phyloP scores from a whole-genome alignment of 2,797 vertebrate genomes.

The Pagetopsis macropterus region DNA sequence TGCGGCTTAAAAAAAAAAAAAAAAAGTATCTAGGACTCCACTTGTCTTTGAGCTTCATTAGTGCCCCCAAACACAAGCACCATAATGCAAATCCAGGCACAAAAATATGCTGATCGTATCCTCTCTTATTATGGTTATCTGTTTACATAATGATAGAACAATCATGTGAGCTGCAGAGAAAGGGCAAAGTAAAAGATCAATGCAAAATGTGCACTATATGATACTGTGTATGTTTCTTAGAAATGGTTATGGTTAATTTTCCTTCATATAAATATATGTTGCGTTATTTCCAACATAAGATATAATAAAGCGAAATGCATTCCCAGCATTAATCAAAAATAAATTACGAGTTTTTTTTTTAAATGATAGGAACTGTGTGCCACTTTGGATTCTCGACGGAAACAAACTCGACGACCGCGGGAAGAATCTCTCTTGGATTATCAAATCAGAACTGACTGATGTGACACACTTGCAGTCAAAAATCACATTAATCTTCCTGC shows the following conservation, averaged over 20 bases:
- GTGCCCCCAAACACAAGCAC: conserved; percentile 61
- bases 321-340: conserved; percentile 45
- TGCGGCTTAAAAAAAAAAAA: conserved; percentile 62
- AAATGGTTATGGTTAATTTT: conserved; percentile 43
- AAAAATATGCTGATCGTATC: conserved; percentile 78
- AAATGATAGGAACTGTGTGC: conserved; percentile 28
- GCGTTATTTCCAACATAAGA: conserved; percentile 24
- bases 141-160: conserved; percentile 74
- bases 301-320: conserved; percentile 47
- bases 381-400: conserved; percentile 22
- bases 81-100: conserved; percentile 75
- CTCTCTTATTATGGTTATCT: conserved; percentile 67
- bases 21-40: conserved; percentile 65
- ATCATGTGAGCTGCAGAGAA: conserved; percentile 60
- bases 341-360: conserved; percentile 40
- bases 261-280: conserved; percentile 42
- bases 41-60: conserved; percentile 80
- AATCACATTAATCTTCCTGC: conserved; percentile 66
- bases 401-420: conserved; percentile 44
- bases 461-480: conserved; percentile 69
- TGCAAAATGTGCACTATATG: conserved; percentile 43
- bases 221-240: conserved; percentile 20
- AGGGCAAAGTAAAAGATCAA: conserved; percentile 58
- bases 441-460: conserved; percentile 70
- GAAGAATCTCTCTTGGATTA: conserved; percentile 58